Conservation (phyloP, 2,888 invertebrate genomes). For the Polyommatus icarus region DNA sequence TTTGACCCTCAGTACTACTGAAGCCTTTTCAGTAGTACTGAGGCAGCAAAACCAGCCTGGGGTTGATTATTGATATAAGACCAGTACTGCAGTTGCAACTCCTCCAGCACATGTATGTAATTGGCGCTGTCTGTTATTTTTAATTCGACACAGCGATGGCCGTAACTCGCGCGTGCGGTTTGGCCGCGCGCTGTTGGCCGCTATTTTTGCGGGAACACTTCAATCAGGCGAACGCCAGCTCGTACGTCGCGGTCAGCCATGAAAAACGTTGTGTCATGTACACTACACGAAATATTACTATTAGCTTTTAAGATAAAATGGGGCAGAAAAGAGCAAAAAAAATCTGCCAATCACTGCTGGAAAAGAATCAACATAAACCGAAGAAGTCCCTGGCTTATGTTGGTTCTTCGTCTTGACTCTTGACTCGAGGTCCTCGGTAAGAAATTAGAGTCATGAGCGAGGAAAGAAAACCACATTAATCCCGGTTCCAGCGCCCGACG, state of each 20-base stretch:
- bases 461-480: no score
- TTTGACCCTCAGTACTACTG: no score
- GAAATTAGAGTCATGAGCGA: no score
- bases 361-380: neutral
- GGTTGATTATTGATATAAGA: no score
- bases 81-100: neutral
- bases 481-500: neutral
- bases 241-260: conserved; percentile 24
- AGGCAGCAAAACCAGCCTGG: no score
- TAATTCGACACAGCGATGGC: neutral
- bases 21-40: no score
- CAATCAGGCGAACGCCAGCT: conserved; percentile 51
- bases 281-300: neutral
- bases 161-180: conserved; percentile 64
- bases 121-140: neutral
- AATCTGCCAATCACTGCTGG: neutral
- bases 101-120: neutral
- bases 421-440: no score
- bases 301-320: neutral
- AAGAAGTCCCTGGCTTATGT: no score
- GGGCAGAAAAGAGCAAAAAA: neutral
- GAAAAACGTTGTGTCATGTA: neutral
- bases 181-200: conserved; percentile 65
- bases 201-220: conserved; percentile 68
- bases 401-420: no score